These are phyloP conservation scores for Tachyglossus aculeatus DNA, from an alignment of 2,797 vertebrate genomes.

Conservation along the genomic window DNA sequence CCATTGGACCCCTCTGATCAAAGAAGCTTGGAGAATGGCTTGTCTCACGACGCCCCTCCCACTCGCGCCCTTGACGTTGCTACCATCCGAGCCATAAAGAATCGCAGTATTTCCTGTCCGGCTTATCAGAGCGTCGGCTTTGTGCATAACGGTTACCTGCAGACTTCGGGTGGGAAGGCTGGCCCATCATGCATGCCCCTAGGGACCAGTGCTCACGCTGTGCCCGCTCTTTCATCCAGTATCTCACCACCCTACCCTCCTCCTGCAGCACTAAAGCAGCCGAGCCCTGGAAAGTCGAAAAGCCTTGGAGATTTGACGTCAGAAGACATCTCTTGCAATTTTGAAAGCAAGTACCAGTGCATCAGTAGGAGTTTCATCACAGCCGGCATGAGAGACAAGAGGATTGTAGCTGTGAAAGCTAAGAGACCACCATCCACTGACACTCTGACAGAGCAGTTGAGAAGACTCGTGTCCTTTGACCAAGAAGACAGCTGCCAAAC, in stretches of 20 bases:
- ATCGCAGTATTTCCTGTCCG: conserved; percentile 25
- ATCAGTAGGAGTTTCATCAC: conserved; percentile 93
- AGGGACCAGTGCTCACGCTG: background rate
- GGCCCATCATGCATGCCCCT: background rate
- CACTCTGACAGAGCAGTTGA: conserved; percentile 89
- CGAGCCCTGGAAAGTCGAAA: conserved; percentile 92
- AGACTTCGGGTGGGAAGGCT: conserved; percentile 15
- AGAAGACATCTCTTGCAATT: conserved; percentile 96
- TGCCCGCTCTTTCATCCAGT: background rate
- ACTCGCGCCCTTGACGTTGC: conserved; percentile 21
- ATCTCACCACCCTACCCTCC: conserved; percentile 10
- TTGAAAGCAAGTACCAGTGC: conserved; percentile 95
- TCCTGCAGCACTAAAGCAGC: conserved; percentile 48
- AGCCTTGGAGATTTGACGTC: conserved; percentile 96
- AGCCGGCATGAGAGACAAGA: conserved; percentile 78
- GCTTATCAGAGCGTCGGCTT: background rate
- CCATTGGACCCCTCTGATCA: background rate
- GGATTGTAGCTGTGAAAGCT: conserved; percentile 50
- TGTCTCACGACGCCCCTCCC: background rate
- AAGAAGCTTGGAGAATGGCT: conserved; percentile 17
- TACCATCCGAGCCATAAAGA: conserved; percentile 22
- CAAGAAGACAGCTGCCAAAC: conserved; percentile 74
- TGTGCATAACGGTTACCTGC: conserved; percentile 31
- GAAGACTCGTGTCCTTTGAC: conserved; percentile 88
- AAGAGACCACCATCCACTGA: conserved; percentile 78